Evolutionary conservation across 1,140 invertebrate genomes (phyloP).

Genomic region (Protaetia brevitarsis): DNA sequence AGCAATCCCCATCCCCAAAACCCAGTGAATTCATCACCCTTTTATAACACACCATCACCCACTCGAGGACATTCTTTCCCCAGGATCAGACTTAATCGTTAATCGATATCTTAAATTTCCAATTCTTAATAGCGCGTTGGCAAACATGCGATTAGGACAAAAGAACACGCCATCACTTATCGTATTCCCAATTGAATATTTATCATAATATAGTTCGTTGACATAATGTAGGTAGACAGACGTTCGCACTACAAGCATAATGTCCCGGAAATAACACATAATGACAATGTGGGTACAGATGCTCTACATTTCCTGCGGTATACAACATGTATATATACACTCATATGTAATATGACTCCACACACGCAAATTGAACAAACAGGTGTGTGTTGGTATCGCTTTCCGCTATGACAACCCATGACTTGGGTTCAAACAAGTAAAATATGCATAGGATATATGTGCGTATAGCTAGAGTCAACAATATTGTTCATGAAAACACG

Average conservation of each 20-base stretch:
- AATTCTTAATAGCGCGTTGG: background rate
- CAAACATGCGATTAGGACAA: background rate
- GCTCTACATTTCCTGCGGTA: background rate
- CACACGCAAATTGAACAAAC: background rate
- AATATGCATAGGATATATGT: background rate
- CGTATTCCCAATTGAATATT: background rate
- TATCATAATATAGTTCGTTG: constrained; percentile 21
- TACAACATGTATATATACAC: background rate
- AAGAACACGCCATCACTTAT: background rate
- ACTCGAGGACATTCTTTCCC: no score
- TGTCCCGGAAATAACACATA: background rate
- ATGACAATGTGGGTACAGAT: background rate
- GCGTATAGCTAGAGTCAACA: no score
- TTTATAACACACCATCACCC: no score
- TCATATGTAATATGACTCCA: no score
- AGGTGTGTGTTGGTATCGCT: background rate
- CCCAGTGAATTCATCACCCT: no score
- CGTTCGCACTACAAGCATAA: background rate
- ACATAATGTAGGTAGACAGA: background rate
- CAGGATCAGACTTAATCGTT: background rate
- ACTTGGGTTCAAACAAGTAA: background rate
- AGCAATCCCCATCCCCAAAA: no score
- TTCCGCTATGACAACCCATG: background rate
- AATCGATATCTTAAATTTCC: background rate
- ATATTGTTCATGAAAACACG: no score